Conservation (phyloP, 1,140 invertebrate species). For the Batillaria attramentaria region DNA sequence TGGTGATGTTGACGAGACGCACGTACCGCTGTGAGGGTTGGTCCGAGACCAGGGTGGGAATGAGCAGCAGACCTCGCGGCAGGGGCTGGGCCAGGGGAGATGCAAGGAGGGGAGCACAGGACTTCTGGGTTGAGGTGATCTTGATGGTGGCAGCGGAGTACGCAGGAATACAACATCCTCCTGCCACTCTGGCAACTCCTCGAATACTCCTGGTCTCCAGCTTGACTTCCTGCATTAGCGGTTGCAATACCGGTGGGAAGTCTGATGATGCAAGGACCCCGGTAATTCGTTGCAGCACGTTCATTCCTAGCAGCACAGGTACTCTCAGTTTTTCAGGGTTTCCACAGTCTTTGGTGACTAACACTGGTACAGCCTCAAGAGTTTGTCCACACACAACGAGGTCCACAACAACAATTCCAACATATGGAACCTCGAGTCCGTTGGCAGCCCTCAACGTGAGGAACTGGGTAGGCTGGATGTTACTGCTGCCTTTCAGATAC, state of each 20-base stretch:
- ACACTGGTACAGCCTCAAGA: not conserved
- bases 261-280: too few relatives aligned
- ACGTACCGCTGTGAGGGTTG: not conserved
- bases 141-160: not conserved
- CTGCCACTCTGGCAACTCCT: not conserved
- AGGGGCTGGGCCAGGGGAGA: not conserved
- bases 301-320: not conserved
- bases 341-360: not conserved
- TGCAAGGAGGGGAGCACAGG: not conserved
- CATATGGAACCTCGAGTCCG: not conserved
- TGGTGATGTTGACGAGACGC: not conserved
- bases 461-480: not conserved
- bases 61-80: not conserved
- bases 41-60: not conserved
- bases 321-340: not conserved
- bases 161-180: not conserved
- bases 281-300: not conserved
- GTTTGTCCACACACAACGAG: not conserved
- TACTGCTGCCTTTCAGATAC: not conserved
- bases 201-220: not conserved
- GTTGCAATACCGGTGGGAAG: too few relatives aligned
- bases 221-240: too few relatives aligned
- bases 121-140: not conserved
- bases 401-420: not conserved
- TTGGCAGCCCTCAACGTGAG: not conserved